phyloP scores from a whole-genome alignment of 2,797 vertebrate species.

The Poeciliopsis presidionis region DNA sequence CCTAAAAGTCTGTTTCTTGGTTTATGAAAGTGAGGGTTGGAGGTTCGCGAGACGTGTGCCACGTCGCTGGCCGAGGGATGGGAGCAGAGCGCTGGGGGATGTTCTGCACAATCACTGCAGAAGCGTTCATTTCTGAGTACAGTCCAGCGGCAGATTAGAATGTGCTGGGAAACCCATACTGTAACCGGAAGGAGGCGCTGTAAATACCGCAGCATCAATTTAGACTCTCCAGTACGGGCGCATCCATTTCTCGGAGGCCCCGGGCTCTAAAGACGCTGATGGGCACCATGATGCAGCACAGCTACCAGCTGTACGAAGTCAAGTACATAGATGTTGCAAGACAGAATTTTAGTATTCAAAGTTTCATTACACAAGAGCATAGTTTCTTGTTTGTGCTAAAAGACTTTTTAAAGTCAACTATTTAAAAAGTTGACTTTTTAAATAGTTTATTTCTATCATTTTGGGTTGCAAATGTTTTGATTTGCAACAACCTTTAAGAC shows the following conservation, averaged over 20 bases:
- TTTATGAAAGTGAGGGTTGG: no score
- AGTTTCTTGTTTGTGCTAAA: neutral
- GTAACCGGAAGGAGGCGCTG: neutral
- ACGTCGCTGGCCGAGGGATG: slow-evolving; percentile 20
- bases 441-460: neutral
- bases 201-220: neutral
- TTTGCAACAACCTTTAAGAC: neutral
- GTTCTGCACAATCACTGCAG: neutral
- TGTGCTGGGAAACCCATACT: neutral
- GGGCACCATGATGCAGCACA: neutral
- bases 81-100: neutral
- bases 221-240: neutral
- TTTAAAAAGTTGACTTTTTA: no score
- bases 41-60: slow-evolving; percentile 7
- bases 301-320: neutral
- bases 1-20: neutral
- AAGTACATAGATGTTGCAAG: no score
- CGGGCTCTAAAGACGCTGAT: neutral
- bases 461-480: neutral
- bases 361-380: no score
- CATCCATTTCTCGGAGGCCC: neutral
- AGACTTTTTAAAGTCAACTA: no score
- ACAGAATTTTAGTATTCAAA: no score
- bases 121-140: neutral
- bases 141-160: neutral